Base-by-base conservation (phyloP, 2,797 vertebrate species). In the Apogon hyalosoma region DNA sequence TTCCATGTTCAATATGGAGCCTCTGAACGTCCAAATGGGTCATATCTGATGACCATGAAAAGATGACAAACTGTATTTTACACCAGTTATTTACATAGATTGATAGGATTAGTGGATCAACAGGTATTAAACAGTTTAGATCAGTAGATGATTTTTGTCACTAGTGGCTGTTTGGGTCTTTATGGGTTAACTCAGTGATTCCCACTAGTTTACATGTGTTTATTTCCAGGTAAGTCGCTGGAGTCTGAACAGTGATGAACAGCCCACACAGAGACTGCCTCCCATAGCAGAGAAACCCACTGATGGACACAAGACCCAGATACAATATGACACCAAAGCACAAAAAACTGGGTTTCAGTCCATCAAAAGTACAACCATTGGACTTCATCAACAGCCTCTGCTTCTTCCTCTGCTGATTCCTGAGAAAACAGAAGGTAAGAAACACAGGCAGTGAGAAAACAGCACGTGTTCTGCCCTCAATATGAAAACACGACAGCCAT, bases 361-460 rank as follows among this genome's bases (percentile, higher is more conserved):
- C 14, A 24, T 24, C 21, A 24, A 24, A 24, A 24, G 21, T 24
- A 24, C 21, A n/a, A n/a, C 19, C 1, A 66, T 38, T 1, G 9
- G 1, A 47, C 11, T 46, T 41, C 52, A 65, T 13, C 64, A 63
- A 14, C 63, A 47, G 39, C 43, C 53, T 12, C 18, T 76, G 18
- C 3, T 50, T 47, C 70, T 81, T 36, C 79, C 85, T 31, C 53
- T 57, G 40, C 47, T 84, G 51, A 38, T 69, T 57, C 79, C 73
- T 31, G 57, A 21, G 11, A 58, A 16, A 18, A 24, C 7, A 5
- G 19, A 77, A 0, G 73, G 85, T 87, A 64, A 76, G 28, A 50
- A 55, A 28, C 10, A 38, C 11, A 40, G 3, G 9, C 11, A 40
- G 3, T 6, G 1, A 42, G 15, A 24, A 24, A 24, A 24, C 21